Percentiles rank a stretch among this genome's conserved stretches.
These are phyloP conservation scores for Achroia grisella DNA, from an alignment of 1,140 invertebrate genomes.

Conservation along the genomic window DNA sequence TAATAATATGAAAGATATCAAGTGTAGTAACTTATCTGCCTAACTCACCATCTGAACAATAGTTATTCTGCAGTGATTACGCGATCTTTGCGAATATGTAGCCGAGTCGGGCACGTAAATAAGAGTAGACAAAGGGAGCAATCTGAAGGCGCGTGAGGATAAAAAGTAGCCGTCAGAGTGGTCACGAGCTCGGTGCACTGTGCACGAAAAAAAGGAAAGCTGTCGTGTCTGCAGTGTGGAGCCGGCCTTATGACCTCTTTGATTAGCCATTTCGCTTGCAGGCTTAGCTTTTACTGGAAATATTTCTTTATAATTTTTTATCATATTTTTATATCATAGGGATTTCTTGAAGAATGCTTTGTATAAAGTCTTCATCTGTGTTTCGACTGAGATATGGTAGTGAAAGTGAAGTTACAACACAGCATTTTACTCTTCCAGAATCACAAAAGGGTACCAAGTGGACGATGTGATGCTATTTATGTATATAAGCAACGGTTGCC, in stretches of 20 bases:
- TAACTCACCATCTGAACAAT: slow-evolving; percentile 13
- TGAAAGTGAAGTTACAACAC: too few relatives aligned
- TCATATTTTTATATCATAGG: too few relatives aligned
- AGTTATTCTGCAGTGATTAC: slow-evolving; percentile 11
- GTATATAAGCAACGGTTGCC: too few relatives aligned
- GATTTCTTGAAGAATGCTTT: too few relatives aligned
- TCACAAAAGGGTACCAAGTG: too few relatives aligned
- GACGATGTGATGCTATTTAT: too few relatives aligned
- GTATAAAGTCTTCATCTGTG: too few relatives aligned
- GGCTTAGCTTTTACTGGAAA: background rate
- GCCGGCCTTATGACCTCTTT: background rate
- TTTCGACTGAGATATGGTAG: too few relatives aligned
- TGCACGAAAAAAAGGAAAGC: slow-evolving; percentile 7
- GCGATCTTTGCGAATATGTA: slow-evolving; percentile 12
- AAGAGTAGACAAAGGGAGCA: slow-evolving; percentile 54
- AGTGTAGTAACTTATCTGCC: slow-evolving; percentile 1
- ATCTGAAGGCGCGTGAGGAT: slow-evolving; percentile 28
- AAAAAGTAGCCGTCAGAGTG: slow-evolving; percentile 58
- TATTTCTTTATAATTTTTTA: too few relatives aligned
- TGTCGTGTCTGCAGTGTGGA: background rate
- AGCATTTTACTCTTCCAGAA: too few relatives aligned
- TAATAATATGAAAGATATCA: too few relatives aligned
- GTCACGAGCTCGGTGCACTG: slow-evolving; percentile 44
- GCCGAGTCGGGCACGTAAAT: slow-evolving; percentile 32
- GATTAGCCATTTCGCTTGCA: too few relatives aligned